Conservation (phyloP, 2,888 invertebrate genomes). For the Noctua pronuba region DNA sequence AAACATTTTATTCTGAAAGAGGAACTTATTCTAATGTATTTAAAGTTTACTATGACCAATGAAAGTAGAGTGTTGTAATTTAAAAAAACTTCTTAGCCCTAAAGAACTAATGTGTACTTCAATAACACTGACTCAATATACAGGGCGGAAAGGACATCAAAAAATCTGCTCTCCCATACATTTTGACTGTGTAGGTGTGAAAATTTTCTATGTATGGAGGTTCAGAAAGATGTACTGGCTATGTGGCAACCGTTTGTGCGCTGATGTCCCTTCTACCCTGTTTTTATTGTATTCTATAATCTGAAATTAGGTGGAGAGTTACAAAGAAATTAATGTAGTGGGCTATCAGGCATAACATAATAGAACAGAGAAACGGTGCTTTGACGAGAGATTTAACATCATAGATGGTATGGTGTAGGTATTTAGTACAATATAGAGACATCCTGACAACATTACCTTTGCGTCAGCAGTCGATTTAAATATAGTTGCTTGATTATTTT, state of each 20-base stretch:
- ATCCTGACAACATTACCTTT: slow-evolving; percentile 82
- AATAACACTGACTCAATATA: neutral
- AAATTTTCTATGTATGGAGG: no score
- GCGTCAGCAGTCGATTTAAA: slow-evolving; percentile 92
- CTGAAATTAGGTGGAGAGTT: neutral
- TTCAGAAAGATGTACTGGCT: neutral
- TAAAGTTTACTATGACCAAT: neutral
- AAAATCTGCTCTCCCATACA: neutral
- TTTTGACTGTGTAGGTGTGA: neutral
- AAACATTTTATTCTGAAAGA: slow-evolving; percentile 70
- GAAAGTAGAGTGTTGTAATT: neutral
- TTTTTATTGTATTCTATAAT: no score
- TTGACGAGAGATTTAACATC: neutral
- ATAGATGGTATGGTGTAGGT: neutral
- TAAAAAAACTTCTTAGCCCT: neutral
- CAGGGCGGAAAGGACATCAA: no score
- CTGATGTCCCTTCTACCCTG: no score
- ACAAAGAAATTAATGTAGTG: neutral
- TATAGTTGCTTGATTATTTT: slow-evolving; percentile 93
- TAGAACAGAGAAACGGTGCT: neutral
- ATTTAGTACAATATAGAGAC: neutral
- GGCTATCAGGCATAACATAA: neutral
- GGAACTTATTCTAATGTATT: neutral
- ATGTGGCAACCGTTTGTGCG: neutral
- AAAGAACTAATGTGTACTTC: neutral